Conservation (phyloP, 2,797 vertebrate species). For the Echeneis naucrates region DNA sequence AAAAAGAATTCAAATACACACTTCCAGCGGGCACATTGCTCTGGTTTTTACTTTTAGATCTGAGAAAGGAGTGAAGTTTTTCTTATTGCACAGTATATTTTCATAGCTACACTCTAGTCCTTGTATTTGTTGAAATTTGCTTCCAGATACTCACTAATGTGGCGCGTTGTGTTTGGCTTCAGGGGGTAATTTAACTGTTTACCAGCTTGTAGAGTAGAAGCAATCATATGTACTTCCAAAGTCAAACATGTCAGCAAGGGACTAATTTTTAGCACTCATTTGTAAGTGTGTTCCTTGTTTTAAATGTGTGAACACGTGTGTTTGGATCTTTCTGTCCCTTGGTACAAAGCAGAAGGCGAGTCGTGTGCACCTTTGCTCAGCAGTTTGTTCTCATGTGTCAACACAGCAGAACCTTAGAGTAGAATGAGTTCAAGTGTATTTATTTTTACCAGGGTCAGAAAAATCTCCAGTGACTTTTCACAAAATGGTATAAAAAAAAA, state of each 20-base stretch:
- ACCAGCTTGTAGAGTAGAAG: conserved; percentile 55
- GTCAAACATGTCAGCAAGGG: conserved; percentile 61
- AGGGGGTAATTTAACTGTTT: conserved; percentile 69
- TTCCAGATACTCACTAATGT: conserved; percentile 35
- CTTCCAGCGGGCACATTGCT: neutral
- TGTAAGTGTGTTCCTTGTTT: conserved; percentile 17
- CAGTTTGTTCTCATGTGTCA: conserved; percentile 36
- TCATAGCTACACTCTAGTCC: conserved; percentile 4
- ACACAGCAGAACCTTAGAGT: conserved; percentile 27
- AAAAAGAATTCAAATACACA: conserved; percentile 1
- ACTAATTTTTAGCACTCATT: conserved; percentile 19
- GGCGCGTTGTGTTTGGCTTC: conserved; percentile 52
- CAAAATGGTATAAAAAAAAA: neutral
- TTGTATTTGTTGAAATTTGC: conserved; percentile 31
- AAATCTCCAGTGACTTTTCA: neutral
- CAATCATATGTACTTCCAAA: conserved; percentile 59
- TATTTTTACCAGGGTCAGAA: conserved; percentile 33
- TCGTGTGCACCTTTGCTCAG: conserved; percentile 18
- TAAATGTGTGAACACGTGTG: neutral
- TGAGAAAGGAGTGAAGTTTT: neutral
- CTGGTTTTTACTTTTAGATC: conserved; percentile 2
- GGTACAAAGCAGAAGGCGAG: conserved; percentile 16
- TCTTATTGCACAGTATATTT: conserved; percentile 8
- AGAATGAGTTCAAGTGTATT: conserved; percentile 37
- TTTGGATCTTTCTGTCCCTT: neutral